Evolutionary conservation across 2,113 vertebrate species (phyloP), one percentile per base, ranked within the genome.

Genomic region (Lota lota): DNA sequence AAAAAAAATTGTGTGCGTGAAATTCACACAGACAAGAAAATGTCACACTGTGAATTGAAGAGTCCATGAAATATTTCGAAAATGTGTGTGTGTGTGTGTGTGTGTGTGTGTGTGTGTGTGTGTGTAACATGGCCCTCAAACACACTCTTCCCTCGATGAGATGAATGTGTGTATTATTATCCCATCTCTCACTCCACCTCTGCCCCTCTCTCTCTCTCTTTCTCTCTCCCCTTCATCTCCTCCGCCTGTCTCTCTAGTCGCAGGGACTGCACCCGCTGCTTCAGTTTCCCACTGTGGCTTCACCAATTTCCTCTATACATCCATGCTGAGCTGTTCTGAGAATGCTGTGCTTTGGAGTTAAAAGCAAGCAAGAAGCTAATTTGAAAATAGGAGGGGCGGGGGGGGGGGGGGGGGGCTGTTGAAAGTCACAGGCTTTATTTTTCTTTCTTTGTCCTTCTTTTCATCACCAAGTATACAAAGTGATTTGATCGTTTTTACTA

Each of bases 381-480:
- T 82, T 83, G 77, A 85, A 77, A 19, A 80, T 65, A 62, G 36
- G 74, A 64, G 15, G 28, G 28, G 4, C 2, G 24, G 24, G 2
- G 24, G 24, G 24, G 24, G 2, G 28, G 2, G 28, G 28, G 28
- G 2, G 28, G 28, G 1, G 28, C 28, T 28, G 28, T 28, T 3
- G 28, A 28, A 28, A 28, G 28, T 64, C 68, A 78, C 80, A 70
- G 81, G 61, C 75, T 62, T 21, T 59, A 50, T 66, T 81, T 60
- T 76, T 28, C 28, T 28, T 28, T 5, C 28, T 28, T 28, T 28
- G 2, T 28, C 28, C 28, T 28, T 28, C 28, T 28, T 28, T 28
- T 28, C 28, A 28, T 28, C 2, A 28, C 4, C 28, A 28, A 28
- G 28, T 2, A 28, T 5, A 28, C 28, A 28, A 28, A 28, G 28